Evolutionary conservation across 35 echinoderm and acorn worm species (phyloP).

Genomic region (Patiria miniata): DNA sequence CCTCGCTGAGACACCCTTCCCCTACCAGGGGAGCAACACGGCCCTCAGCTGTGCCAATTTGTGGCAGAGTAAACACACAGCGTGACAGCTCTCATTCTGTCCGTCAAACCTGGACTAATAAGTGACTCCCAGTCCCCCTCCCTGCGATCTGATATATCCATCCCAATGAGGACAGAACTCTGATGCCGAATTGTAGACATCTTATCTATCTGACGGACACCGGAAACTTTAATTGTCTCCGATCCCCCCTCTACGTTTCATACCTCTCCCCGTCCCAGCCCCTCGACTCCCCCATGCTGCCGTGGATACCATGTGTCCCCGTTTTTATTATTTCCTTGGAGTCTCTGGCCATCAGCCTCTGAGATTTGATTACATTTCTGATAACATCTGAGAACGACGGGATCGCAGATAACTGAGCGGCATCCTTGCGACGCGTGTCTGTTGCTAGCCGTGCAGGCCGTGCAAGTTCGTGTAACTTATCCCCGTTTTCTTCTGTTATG

Average conservation of each 20-base stretch:
- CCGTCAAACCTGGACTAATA: constrained; percentile 1
- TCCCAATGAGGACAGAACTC: neutral
- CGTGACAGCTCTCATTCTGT: neutral
- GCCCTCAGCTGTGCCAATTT: constrained; percentile 17
- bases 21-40: neutral
- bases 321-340: neutral
- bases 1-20: neutral
- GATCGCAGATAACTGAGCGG: neutral
- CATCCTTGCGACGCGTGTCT: neutral
- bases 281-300: no score
- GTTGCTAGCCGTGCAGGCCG: neutral
- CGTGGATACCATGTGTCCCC: neutral
- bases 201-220: neutral
- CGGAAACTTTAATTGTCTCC: constrained; percentile 30
- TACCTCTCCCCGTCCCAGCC: no score
- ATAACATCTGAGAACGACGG: constrained; percentile 8
- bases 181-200: neutral
- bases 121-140: neutral
- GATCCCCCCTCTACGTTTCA: neutral
- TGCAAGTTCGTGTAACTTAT: constrained; percentile 8
- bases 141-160: neutral
- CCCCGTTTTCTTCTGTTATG: neutral
- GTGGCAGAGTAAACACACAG: constrained; percentile 27
- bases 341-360: neutral
- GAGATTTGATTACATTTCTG: neutral